Conservation (phyloP, 1,140 invertebrate genomes). For the Aphelinus certus region DNA sequence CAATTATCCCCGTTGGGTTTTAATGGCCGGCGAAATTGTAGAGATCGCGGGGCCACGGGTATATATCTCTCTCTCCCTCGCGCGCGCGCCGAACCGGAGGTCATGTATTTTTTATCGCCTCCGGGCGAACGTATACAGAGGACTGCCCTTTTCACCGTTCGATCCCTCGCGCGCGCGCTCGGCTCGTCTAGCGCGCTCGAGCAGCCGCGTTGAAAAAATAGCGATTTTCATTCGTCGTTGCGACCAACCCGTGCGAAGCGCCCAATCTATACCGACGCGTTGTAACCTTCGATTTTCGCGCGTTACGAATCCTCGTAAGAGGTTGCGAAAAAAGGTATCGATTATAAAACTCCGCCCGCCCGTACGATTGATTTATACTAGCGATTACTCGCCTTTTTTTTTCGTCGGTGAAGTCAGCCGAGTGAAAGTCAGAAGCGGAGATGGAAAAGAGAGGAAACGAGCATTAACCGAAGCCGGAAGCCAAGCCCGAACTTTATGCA, state of each 20-base stretch:
- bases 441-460: not conserved
- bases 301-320: not conserved
- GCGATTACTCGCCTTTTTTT: not conserved
- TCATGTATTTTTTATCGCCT: conserved; percentile 55
- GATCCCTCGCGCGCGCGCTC: no score
- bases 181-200: no score
- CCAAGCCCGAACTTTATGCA: not conserved
- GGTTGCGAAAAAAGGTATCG: not conserved
- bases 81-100: conserved; percentile 38
- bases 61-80: conserved; percentile 21
- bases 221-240: no score
- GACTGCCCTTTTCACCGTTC: conserved; percentile 31
- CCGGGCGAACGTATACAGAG: conserved; percentile 39
- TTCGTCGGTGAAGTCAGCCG: not conserved
- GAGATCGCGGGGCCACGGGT: conserved; percentile 43
- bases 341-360: conserved; percentile 3
- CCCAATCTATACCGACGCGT: not conserved
- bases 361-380: conserved; percentile 14
- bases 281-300: conserved; percentile 19
- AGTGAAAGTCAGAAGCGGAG: conserved; percentile 11
- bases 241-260: no score
- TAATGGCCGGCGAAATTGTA: conserved; percentile 57
- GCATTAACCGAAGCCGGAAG: not conserved
- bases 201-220: no score
- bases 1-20: conserved; percentile 57